phyloP scores from a whole-genome alignment of 2,797 vertebrate species.

The Cynodonichthys magdalenae region DNA sequence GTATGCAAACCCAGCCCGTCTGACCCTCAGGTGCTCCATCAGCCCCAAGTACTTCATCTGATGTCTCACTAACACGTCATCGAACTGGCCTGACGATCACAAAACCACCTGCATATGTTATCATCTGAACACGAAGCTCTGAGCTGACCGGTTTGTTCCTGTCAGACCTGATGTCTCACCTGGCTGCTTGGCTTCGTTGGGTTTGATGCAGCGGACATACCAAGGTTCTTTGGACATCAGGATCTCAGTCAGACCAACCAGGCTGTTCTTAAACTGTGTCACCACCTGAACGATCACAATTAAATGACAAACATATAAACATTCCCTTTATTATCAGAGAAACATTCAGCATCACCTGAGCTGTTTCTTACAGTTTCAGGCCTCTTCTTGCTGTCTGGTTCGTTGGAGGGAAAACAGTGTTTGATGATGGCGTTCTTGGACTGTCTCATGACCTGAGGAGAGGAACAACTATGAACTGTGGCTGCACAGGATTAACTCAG shows the following conservation, averaged over 20 bases:
- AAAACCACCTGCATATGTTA: background rate
- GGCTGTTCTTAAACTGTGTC: conserved; percentile 94
- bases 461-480: conserved; percentile 3
- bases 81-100: conserved; percentile 84
- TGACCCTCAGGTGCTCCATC: conserved; percentile 95
- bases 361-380: conserved; percentile 84
- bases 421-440: conserved; percentile 89
- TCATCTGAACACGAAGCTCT: too few species aligned
- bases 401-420: conserved; percentile 86
- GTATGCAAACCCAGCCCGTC: conserved; percentile 92
- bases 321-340: background rate
- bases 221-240: conserved; percentile 94
- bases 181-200: conserved; percentile 91
- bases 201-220: conserved; percentile 94
- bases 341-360: background rate
- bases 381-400: conserved; percentile 88
- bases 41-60: conserved; percentile 96
- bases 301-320: background rate
- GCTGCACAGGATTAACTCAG: background rate
- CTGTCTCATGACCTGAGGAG: conserved; percentile 86
- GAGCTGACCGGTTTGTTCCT: background rate
- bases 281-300: conserved; percentile 81
- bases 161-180: conserved; percentile 76
- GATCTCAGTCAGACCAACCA: conserved; percentile 89
- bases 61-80: conserved; percentile 89